These are phyloP conservation scores for Heteropelma amictum DNA, from an alignment of 2,888 invertebrate genomes.

Conservation along the genomic window DNA sequence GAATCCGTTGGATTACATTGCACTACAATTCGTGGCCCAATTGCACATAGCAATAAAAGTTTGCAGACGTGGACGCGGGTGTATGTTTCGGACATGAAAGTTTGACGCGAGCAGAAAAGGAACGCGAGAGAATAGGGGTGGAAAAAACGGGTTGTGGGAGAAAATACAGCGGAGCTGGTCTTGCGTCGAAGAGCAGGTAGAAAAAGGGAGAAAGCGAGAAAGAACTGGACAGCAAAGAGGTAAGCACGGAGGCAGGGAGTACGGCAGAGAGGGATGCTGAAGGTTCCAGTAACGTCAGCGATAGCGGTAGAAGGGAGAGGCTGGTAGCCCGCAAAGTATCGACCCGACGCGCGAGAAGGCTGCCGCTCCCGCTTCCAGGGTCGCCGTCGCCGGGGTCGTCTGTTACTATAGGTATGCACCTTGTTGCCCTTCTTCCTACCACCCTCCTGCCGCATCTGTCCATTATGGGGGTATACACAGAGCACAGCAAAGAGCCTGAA, in stretches of 20 bases:
- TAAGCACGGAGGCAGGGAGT: conserved; percentile 49
- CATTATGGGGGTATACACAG: conserved; percentile 50
- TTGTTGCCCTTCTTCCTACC: conserved; percentile 44
- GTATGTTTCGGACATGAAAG: too few relatives aligned
- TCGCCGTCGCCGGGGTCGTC: conserved; percentile 74
- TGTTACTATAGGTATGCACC: conserved; percentile 74
- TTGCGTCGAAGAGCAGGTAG: conserved; percentile 43
- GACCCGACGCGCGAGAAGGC: conserved; percentile 73
- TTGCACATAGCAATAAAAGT: too few relatives aligned
- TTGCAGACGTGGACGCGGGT: too few relatives aligned
- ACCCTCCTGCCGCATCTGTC: conserved; percentile 50
- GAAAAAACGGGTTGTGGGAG: conserved; percentile 52
- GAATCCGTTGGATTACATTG: too few relatives aligned
- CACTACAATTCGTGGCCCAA: too few relatives aligned
- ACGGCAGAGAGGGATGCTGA: conserved; percentile 58
- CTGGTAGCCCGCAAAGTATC: conserved; percentile 76
- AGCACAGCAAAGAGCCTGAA: conserved; percentile 37
- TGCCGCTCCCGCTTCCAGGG: conserved; percentile 66
- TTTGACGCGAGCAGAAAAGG: conserved; percentile 26
- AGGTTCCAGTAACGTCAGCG: conserved; percentile 52
- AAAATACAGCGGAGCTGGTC: conserved; percentile 48
- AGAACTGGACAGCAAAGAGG: conserved; percentile 55
- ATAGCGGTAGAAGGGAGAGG: conserved; percentile 55
- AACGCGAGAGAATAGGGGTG: conserved; percentile 55
- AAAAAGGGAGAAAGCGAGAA: conserved; percentile 52